Conservation (phyloP, 2,888 invertebrate species). For the Microchrysa polita region DNA sequence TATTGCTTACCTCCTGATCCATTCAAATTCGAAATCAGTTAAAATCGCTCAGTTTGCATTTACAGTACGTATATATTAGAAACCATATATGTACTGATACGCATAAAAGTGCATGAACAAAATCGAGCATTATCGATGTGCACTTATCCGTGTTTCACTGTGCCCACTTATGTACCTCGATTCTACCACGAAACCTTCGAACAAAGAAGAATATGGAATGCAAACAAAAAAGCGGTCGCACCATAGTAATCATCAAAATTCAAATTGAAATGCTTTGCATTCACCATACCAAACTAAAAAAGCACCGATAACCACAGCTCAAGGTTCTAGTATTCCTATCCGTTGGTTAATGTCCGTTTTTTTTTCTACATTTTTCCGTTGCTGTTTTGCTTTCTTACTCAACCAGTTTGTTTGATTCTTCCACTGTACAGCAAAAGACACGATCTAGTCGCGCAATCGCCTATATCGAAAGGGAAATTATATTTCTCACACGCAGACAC, state of each 20-base stretch:
- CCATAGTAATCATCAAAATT: slow-evolving; percentile 7
- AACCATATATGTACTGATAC: too few relatives aligned
- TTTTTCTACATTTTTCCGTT: not conserved
- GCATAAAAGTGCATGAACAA: too few relatives aligned
- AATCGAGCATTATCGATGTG: too few relatives aligned
- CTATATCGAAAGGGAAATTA: slow-evolving; percentile 6
- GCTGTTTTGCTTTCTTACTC: not conserved
- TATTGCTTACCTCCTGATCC: too few relatives aligned
- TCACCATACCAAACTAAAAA: not conserved
- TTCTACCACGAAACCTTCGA: not conserved
- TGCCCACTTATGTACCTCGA: too few relatives aligned
- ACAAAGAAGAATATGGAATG: not conserved
- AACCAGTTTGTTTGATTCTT: not conserved
- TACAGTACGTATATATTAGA: too few relatives aligned
- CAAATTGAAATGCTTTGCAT: slow-evolving; percentile 15
- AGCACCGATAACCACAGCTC: not conserved
- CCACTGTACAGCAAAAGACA: too few relatives aligned
- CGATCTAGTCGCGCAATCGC: not conserved
- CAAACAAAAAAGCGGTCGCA: not conserved
- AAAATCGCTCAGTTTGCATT: too few relatives aligned
- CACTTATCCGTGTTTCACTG: too few relatives aligned
- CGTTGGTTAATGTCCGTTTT: too few relatives aligned
- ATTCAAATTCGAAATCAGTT: too few relatives aligned
- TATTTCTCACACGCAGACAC: slow-evolving; percentile 24
- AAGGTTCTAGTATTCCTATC: too few relatives aligned